phyloP scores from a whole-genome alignment of 2,113 vertebrate species.

The Pelodiscus sinensis region DNA sequence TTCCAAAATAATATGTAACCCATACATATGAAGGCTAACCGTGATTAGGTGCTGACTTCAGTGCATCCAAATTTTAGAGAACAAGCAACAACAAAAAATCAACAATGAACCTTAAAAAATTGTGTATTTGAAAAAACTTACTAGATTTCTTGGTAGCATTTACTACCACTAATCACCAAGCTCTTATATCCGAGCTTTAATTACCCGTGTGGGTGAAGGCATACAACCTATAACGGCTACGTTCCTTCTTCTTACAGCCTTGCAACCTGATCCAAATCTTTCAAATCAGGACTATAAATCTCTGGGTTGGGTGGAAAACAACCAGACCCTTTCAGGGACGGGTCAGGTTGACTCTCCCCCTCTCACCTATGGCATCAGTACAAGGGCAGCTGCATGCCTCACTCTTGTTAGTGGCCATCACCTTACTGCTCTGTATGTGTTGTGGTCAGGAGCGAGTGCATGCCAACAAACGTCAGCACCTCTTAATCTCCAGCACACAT shows the following conservation, averaged over 20 bases:
- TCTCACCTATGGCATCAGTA: too few relatives aligned
- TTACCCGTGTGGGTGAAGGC: background rate
- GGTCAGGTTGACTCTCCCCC: too few relatives aligned
- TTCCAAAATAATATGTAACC: background rate
- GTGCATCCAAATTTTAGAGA: background rate
- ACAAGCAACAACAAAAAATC: fast-evolving
- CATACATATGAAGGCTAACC: background rate
- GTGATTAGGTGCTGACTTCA: background rate
- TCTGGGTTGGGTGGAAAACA: too few relatives aligned
- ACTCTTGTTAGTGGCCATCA: too few relatives aligned
- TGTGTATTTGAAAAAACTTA: background rate
- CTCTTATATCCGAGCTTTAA: background rate
- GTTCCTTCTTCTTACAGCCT: background rate
- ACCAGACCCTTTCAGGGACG: too few relatives aligned
- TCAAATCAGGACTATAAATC: too few relatives aligned
- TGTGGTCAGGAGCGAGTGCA: too few relatives aligned
- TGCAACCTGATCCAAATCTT: too few relatives aligned
- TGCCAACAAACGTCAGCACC: too few relatives aligned
- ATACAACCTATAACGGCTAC: background rate
- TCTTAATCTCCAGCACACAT: too few relatives aligned
- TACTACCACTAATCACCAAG: fast-evolving
- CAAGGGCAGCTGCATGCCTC: too few relatives aligned
- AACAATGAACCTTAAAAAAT: background rate
- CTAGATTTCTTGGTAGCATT: background rate
- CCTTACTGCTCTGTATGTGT: too few relatives aligned